phyloP scores from a whole-genome alignment of 1,140 invertebrate genomes.

The Apis dorsata region DNA sequence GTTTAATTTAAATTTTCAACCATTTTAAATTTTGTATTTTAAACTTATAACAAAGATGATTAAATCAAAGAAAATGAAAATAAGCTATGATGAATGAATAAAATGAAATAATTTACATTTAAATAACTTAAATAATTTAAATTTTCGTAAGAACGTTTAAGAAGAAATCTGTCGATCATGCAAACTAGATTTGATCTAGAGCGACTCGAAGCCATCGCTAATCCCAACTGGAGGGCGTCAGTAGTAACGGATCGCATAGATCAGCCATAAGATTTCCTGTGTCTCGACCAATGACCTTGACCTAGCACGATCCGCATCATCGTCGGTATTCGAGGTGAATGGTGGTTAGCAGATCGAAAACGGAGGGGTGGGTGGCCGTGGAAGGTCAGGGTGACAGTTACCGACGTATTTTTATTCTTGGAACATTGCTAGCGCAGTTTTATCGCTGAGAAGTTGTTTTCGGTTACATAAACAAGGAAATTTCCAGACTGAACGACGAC shows the following conservation, averaged over 20 bases:
- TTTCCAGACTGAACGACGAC: neutral
- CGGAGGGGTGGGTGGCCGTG: conserved; percentile 36
- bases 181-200: neutral
- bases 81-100: too few species aligned
- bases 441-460: neutral
- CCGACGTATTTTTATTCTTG: conserved; percentile 21
- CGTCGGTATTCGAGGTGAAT: conserved; percentile 28
- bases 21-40: too few species aligned
- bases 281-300: conserved; percentile 35
- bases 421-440: conserved; percentile 5
- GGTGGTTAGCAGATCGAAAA: conserved; percentile 35
- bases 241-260: conserved; percentile 41
- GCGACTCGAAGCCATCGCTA: neutral
- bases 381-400: conserved; percentile 43
- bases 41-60: too few species aligned
- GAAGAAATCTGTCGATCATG: too few species aligned
- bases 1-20: too few species aligned
- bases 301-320: conserved; percentile 35
- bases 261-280: conserved; percentile 47
- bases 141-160: too few species aligned
- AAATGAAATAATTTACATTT: too few species aligned
- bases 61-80: too few species aligned
- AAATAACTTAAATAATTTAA: too few species aligned
- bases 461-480: conserved; percentile 18
- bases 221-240: neutral